A percentile compares a stretch with the other conserved stretches of the same genome.
phyloP scores from a whole-genome alignment of 2,113 vertebrate genomes.

The Oncorhynchus nerka region DNA sequence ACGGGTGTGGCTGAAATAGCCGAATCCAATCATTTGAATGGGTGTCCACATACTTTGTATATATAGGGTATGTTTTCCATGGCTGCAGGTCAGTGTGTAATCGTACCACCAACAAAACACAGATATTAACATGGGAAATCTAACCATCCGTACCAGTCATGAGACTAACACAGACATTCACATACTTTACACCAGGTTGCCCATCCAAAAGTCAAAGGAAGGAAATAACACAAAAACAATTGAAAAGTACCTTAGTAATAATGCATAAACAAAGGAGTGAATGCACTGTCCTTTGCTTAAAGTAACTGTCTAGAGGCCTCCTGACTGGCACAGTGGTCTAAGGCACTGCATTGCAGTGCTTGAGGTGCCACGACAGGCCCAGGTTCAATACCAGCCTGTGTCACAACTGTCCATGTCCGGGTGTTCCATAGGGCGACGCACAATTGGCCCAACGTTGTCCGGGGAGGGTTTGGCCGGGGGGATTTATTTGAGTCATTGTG shows the following conservation, averaged over 20 bases:
- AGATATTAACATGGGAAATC: neutral
- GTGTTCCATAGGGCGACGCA: no score
- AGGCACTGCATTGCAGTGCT: no score
- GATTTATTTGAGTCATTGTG: no score
- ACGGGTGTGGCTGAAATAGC: no score
- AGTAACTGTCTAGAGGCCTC: neutral
- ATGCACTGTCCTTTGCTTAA: neutral
- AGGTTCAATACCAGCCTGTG: no score
- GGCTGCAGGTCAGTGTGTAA: neutral
- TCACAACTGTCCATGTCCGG: no score
- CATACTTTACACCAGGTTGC: neutral
- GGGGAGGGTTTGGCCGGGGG: no score
- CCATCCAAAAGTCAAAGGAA: conserved; percentile 12
- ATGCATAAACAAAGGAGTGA: conserved; percentile 17
- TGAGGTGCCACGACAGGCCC: no score
- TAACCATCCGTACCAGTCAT: conserved; percentile 23
- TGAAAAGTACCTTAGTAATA: conserved; percentile 17
- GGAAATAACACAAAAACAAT: conserved; percentile 3
- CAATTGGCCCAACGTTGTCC: no score
- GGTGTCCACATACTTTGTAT: no score
- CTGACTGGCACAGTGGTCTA: no score
- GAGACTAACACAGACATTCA: neutral
- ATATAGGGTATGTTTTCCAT: neutral
- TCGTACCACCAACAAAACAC: neutral
- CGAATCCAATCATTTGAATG: no score